phyloP scores from a whole-genome alignment of 2,113 vertebrate species.

The Oceanites oceanicus region DNA sequence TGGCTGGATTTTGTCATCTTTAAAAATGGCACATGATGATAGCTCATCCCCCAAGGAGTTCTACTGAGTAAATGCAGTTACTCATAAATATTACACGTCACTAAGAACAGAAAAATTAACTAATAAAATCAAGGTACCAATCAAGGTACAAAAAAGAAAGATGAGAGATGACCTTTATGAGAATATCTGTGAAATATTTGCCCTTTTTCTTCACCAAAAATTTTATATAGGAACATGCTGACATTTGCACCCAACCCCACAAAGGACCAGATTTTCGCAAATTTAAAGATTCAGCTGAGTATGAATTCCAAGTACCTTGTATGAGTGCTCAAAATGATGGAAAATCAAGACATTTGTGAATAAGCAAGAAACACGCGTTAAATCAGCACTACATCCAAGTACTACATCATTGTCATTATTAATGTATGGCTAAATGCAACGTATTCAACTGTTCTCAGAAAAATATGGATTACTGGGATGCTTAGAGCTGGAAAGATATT shows the following conservation, averaged over 20 bases:
- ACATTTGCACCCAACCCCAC: neutral
- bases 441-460: neutral
- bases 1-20: neutral
- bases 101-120: neutral
- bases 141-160: neutral
- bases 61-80: neutral
- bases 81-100: neutral
- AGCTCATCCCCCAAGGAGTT: neutral
- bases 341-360: neutral
- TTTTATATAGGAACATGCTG: neutral
- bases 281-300: neutral
- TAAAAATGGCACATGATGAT: neutral
- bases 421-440: neutral
- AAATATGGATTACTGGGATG: neutral
- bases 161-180: neutral
- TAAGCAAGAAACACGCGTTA: neutral
- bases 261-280: neutral
- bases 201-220: neutral
- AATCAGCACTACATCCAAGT: neutral
- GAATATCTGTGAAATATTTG: neutral
- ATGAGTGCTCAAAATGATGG: neutral
- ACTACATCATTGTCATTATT: neutral
- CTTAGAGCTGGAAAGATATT: neutral
- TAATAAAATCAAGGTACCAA: neutral
- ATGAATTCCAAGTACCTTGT: neutral